Percentiles rank a stretch among this genome's conserved stretches.
phyloP scores from a whole-genome alignment of 2,888 invertebrate species.

The Saturnia pavonia region DNA sequence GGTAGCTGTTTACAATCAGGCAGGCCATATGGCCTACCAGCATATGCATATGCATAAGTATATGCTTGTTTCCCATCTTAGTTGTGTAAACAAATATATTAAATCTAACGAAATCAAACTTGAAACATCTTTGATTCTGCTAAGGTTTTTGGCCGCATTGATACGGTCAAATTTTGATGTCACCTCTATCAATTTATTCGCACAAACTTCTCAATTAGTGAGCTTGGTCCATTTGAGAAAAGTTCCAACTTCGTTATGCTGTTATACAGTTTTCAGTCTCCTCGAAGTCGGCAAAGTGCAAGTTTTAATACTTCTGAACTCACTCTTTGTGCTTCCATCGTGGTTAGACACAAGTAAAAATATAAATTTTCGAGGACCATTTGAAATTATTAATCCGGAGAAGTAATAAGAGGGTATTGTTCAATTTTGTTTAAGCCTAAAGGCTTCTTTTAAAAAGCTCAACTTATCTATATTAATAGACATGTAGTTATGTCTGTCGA shows the following conservation, averaged over 20 bases:
- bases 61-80: too few species aligned
- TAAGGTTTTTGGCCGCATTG: not conserved
- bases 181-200: conserved; percentile 5
- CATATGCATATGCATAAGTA: too few species aligned
- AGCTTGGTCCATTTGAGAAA: conserved; percentile 46
- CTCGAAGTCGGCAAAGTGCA: conserved; percentile 41
- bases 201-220: conserved; percentile 57
- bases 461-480: not conserved
- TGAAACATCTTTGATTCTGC: not conserved
- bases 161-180: not conserved
- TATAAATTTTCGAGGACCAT: conserved; percentile 26
- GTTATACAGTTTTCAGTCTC: conserved; percentile 54
- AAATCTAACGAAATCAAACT: too few species aligned
- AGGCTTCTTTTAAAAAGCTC: not conserved
- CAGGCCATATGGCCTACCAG: too few species aligned
- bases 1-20: too few species aligned
- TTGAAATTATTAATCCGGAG: not conserved
- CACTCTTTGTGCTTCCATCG: conserved; percentile 50
- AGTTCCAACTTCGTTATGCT: conserved; percentile 33
- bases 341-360: conserved; percentile 47
- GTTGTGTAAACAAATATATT: too few species aligned
- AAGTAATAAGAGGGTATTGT: not conserved
- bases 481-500: not conserved
- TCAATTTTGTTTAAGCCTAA: not conserved
- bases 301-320: conserved; percentile 68